Conservation (phyloP, 2,888 invertebrate genomes). For the Lepidochitona cinerea region DNA sequence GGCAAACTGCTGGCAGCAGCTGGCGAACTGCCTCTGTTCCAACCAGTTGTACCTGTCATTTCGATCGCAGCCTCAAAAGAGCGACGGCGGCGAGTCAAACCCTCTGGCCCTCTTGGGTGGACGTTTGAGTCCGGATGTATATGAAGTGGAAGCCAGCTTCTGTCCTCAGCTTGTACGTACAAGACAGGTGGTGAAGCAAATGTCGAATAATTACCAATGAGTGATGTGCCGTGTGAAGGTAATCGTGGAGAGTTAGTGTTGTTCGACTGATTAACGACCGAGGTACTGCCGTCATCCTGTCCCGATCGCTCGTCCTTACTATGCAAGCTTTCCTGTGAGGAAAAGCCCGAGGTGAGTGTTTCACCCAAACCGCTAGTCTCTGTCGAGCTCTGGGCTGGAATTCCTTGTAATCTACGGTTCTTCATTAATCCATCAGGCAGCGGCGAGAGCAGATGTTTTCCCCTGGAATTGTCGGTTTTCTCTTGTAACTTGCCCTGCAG, state of each 20-base stretch:
- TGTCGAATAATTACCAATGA: background rate
- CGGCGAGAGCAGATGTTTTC: conserved; percentile 30
- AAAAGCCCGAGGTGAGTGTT: conserved; percentile 57
- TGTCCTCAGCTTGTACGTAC: background rate
- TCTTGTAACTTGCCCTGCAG: too few relatives aligned
- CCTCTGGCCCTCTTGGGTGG: background rate
- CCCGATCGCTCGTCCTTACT: conserved; percentile 24
- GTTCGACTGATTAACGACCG: background rate
- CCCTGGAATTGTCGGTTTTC: too few relatives aligned
- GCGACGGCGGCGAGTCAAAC: background rate
- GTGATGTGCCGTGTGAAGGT: too few relatives aligned
- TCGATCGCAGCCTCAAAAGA: background rate
- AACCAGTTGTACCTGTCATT: background rate
- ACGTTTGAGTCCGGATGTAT: background rate
- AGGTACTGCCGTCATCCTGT: background rate
- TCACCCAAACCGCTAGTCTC: conserved; percentile 62
- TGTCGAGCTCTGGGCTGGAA: conserved; percentile 60
- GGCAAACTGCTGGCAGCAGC: background rate
- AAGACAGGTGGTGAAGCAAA: background rate
- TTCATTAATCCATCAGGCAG: conserved; percentile 32
- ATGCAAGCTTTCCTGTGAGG: conserved; percentile 58
- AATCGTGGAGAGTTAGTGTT: background rate
- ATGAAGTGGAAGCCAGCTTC: background rate
- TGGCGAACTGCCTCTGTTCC: background rate
- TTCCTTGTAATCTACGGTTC: conserved; percentile 42